These are phyloP conservation scores for Drosophila greeni DNA, from an alignment of 2,888 invertebrate genomes.

Conservation along the genomic window DNA sequence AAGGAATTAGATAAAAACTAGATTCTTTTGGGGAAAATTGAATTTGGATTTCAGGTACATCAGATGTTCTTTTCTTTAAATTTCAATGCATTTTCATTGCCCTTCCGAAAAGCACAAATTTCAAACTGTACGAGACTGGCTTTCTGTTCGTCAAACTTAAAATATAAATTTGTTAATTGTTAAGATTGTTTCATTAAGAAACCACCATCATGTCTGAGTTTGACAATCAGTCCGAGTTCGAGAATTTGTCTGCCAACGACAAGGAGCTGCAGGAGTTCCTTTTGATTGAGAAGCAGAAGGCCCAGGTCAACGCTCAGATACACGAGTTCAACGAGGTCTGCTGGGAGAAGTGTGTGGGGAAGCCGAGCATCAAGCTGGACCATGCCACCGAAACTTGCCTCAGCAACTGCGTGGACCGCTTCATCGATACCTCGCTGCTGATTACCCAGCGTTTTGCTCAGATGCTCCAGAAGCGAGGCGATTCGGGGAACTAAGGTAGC, in stretches of 20 bases:
- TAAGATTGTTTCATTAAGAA: constrained; percentile 40
- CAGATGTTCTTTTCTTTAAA: not conserved
- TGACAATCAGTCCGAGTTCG: constrained; percentile 68
- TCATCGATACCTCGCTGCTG: constrained; percentile 93
- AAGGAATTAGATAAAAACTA: not conserved
- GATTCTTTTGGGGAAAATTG: fast-evolving
- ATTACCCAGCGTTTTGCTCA: constrained; percentile 94
- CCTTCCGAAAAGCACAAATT: constrained; percentile 7
- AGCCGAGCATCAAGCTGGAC: constrained; percentile 92
- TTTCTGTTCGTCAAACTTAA: not conserved
- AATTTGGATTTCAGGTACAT: no score
- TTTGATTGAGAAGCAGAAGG: constrained; percentile 91
- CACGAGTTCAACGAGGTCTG: constrained; percentile 95
- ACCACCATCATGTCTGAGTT: constrained; percentile 70
- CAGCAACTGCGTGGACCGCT: constrained; percentile 94
- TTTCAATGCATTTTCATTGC: not conserved
- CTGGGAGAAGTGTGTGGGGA: constrained; percentile 97
- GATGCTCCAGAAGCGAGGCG: constrained; percentile 87
- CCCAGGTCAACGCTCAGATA: constrained; percentile 93
- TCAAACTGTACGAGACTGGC: not conserved
- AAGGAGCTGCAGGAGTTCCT: constrained; percentile 91
- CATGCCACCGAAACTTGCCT: constrained; percentile 93
- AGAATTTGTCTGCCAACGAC: constrained; percentile 80
- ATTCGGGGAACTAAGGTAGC: constrained; percentile 63
- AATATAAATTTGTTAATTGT: not conserved